Conservation (phyloP, 2,888 invertebrate genomes). For the Drosophila setosimentum region DNA sequence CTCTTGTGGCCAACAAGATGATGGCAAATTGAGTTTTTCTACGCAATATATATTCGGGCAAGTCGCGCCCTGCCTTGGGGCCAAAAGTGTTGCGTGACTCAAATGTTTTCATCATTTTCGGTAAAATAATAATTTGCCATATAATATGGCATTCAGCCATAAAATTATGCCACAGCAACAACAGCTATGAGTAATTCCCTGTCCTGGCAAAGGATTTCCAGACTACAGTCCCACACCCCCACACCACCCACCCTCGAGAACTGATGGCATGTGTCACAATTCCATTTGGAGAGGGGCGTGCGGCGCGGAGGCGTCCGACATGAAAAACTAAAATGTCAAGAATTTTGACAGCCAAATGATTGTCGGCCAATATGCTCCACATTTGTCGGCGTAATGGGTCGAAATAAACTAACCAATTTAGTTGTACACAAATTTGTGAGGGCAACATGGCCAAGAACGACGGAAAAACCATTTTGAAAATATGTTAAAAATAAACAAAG, state of each 20-base stretch:
- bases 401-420: slow-evolving; percentile 34
- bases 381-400: slow-evolving; percentile 12
- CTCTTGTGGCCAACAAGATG: slow-evolving; percentile 9
- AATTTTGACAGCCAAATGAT: slow-evolving; percentile 80
- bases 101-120: slow-evolving; percentile 80
- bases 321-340: slow-evolving; percentile 78
- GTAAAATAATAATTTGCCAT: slow-evolving; percentile 65
- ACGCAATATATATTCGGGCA: slow-evolving; percentile 55
- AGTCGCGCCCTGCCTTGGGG: slow-evolving; percentile 23
- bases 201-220: slow-evolving; percentile 36
- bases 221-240: slow-evolving; percentile 2
- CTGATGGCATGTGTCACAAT: slow-evolving; percentile 37
- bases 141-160: slow-evolving; percentile 63
- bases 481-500: neutral
- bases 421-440: neutral
- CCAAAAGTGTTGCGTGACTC: slow-evolving; percentile 76
- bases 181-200: slow-evolving; percentile 61
- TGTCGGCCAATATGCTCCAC: slow-evolving; percentile 59
- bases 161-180: slow-evolving; percentile 62
- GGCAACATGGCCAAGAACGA: neutral
- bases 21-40: slow-evolving; percentile 76
- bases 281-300: neutral
- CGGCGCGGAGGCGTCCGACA: slow-evolving; percentile 3
- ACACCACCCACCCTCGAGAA: neutral
- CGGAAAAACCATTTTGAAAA: neutral